Conservation (phyloP, 2,888 invertebrate genomes). For the Drosophila cracens region DNA sequence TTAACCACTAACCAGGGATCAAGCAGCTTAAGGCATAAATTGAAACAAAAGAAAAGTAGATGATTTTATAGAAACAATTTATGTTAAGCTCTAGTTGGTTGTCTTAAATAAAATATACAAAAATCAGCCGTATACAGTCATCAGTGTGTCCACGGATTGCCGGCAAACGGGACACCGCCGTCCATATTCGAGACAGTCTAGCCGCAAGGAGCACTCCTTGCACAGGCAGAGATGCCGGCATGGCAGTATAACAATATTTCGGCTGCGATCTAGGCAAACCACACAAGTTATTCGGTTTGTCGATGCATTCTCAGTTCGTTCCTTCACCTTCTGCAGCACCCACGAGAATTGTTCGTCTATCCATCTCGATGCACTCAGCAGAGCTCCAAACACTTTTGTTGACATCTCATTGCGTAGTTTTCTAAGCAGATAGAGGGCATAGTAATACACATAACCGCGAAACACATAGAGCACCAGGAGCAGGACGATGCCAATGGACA, state of each 20-base stretch:
- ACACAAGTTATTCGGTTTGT: conserved; percentile 38
- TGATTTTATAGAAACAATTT: neutral
- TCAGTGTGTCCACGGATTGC: conserved; percentile 18
- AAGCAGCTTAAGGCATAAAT: neutral
- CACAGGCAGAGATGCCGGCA: conserved; percentile 67
- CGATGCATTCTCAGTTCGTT: neutral
- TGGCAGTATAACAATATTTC: conserved; percentile 58
- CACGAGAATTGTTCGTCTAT: conserved; percentile 24
- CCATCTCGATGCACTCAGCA: conserved; percentile 11
- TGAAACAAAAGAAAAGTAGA: neutral
- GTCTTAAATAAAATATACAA: conserved; percentile 14
- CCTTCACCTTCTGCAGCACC: conserved; percentile 8
- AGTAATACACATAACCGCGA: conserved; percentile 48
- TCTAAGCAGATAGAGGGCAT: conserved; percentile 8
- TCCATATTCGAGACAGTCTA: conserved; percentile 1
- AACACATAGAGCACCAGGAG: conserved; percentile 52
- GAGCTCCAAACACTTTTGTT: conserved; percentile 4
- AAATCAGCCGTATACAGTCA: conserved; percentile 45
- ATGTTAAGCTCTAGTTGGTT: conserved; percentile 13
- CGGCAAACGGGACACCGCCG: conserved; percentile 60
- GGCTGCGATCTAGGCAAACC: conserved; percentile 49
- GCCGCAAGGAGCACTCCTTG: conserved; percentile 46
- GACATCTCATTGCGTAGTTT: conserved; percentile 13
- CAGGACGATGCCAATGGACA: conserved; percentile 50
- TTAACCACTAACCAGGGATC: neutral